Evolutionary conservation across 2,888 invertebrate genomes (phyloP).

Genomic region (Cylindroiulus punctatus): DNA sequence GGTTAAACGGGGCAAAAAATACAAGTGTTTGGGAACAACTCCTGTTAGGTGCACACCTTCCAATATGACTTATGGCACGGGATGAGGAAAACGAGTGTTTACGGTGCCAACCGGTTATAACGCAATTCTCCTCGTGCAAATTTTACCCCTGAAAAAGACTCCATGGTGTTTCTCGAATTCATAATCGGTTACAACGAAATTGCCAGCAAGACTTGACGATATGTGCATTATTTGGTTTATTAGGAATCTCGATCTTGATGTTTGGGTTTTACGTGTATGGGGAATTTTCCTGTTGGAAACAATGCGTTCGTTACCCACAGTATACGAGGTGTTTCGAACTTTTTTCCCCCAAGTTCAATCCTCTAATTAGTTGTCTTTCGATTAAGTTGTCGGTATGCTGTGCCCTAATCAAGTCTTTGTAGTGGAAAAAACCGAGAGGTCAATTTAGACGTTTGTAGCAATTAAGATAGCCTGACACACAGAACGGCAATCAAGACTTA

Average conservation of each 20-base stretch:
- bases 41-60: neutral
- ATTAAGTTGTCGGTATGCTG: neutral
- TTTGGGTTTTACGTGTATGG: no score
- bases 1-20: conserved; percentile 39
- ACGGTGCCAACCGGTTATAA: neutral
- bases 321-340: neutral
- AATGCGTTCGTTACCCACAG: neutral
- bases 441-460: conserved; percentile 40
- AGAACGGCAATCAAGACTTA: conserved; percentile 45
- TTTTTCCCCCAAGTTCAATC: neutral
- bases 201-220: no score
- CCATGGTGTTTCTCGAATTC: no score
- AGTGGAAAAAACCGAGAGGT: conserved; percentile 19
- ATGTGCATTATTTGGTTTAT: no score
- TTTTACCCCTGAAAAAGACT: no score
- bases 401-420: conserved; percentile 15
- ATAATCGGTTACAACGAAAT: no score
- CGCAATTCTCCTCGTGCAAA: neutral
- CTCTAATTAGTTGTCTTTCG: conserved; percentile 29
- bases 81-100: neutral
- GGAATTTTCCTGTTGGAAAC: neutral
- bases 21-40: conserved; percentile 28
- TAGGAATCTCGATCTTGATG: no score
- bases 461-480: conserved; percentile 32
- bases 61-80: neutral